phyloP scores from a whole-genome alignment of 2,113 vertebrate genomes.

The Pteruthius melanotis region DNA sequence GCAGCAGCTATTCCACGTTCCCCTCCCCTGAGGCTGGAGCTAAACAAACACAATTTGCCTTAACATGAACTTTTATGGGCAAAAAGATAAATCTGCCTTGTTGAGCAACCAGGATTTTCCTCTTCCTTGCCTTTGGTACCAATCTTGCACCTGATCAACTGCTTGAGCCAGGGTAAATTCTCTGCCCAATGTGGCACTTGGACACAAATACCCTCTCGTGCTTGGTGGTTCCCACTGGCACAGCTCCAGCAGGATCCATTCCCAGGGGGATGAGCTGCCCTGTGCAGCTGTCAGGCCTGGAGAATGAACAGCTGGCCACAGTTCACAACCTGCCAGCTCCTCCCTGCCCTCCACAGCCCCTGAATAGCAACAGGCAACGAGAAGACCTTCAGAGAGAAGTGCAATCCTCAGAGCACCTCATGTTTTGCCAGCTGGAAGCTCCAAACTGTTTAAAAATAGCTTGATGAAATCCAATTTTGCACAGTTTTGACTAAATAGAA shows the following conservation, averaged over 20 bases:
- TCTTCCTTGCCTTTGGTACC: background rate
- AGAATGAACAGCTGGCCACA: background rate
- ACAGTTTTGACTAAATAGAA: conserved; percentile 15
- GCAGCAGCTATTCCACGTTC: background rate
- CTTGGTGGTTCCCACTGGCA: background rate
- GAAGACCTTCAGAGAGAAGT: background rate
- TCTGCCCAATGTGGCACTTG: background rate
- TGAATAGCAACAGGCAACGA: background rate
- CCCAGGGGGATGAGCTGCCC: background rate
- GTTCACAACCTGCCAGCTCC: background rate
- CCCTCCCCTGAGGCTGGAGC: background rate
- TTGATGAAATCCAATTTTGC: conserved; percentile 11
- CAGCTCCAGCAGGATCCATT: fast-evolving
- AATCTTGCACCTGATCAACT: background rate
- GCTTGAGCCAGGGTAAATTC: conserved; percentile 47
- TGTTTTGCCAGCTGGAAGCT: background rate
- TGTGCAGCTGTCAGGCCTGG: background rate
- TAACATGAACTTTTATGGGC: background rate
- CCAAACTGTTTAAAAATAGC: background rate
- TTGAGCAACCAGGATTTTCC: background rate
- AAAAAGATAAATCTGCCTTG: background rate
- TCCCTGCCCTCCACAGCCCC: background rate
- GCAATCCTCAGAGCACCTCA: background rate
- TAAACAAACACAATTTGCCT: background rate
- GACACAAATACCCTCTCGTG: too few relatives aligned